These are phyloP conservation scores for Diachasma alloeum DNA, from an alignment of 1,140 invertebrate genomes.

Conservation along the genomic window DNA sequence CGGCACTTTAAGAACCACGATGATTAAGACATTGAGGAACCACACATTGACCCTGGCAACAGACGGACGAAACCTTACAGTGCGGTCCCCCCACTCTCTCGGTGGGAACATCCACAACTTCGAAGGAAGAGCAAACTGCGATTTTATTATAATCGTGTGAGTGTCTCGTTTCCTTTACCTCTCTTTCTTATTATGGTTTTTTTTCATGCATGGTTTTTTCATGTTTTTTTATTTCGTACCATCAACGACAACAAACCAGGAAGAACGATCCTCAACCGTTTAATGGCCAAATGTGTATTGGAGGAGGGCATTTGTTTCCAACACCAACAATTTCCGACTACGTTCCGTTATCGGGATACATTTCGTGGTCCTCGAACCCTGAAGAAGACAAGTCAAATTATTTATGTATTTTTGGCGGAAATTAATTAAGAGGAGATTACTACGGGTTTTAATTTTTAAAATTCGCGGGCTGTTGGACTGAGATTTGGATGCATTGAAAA, in stretches of 20 bases:
- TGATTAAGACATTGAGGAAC: background rate
- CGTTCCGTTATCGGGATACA: background rate
- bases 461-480: no score
- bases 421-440: no score
- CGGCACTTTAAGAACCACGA: background rate
- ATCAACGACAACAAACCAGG: background rate
- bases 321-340: background rate
- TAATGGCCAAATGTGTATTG: background rate
- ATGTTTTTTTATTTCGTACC: background rate
- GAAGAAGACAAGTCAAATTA: background rate
- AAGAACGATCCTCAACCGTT: background rate
- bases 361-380: constrained; percentile 4
- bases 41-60: background rate
- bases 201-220: background rate
- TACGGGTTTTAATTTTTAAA: no score
- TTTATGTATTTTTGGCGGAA: no score
- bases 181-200: constrained; percentile 13
- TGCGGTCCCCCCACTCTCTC: constrained; percentile 10
- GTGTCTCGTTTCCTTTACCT: constrained; percentile 14
- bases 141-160: constrained; percentile 45
- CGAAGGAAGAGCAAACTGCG: constrained; percentile 37
- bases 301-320: background rate
- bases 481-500: no score
- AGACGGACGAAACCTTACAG: constrained; percentile 23
- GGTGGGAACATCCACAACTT: constrained; percentile 30